Evolutionary conservation across 2,888 invertebrate species (phyloP).

Genomic region (Phytoseiulus persimilis): DNA sequence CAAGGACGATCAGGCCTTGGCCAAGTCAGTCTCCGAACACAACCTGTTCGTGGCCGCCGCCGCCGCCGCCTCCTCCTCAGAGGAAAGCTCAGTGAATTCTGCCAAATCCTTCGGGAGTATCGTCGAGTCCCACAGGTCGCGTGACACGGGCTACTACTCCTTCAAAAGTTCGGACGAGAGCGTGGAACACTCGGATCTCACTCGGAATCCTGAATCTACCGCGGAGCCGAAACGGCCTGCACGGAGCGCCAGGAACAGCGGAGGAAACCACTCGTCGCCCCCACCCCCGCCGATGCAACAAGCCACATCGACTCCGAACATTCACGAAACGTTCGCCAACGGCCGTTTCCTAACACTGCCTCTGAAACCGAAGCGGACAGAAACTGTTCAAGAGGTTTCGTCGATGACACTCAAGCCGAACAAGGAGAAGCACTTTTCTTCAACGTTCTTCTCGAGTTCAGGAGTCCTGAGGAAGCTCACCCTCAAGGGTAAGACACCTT

Average conservation of each 20-base stretch:
- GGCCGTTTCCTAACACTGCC: slow-evolving; percentile 22
- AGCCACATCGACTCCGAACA: slow-evolving; percentile 26
- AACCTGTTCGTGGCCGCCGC: slow-evolving; percentile 19
- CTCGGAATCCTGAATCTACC: background rate
- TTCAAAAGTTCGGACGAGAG: slow-evolving; percentile 45
- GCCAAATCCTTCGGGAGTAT: slow-evolving; percentile 17
- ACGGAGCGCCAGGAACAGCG: slow-evolving; percentile 8
- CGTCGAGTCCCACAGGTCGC: slow-evolving; percentile 40
- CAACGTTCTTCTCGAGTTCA: slow-evolving; percentile 45
- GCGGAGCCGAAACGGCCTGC: slow-evolving; percentile 15
- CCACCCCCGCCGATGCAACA: background rate
- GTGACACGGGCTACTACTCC: slow-evolving; percentile 46
- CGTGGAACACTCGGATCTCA: slow-evolving; percentile 41
- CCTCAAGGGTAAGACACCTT: slow-evolving; percentile 43
- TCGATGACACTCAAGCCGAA: slow-evolving; percentile 31
- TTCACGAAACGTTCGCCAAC: slow-evolving; percentile 30
- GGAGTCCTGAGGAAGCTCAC: slow-evolving; percentile 45
- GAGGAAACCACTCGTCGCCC: slow-evolving; percentile 16
- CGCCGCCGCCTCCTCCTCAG: too few species aligned
- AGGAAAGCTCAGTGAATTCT: slow-evolving; percentile 12
- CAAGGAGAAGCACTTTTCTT: slow-evolving; percentile 41
- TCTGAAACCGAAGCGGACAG: slow-evolving; percentile 26
- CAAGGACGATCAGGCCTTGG: slow-evolving; percentile 38
- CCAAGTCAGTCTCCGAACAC: slow-evolving; percentile 31
- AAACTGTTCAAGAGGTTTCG: slow-evolving; percentile 12